Percentiles rank a stretch among this genome's conserved stretches.
Conservation (phyloP, 2,888 invertebrate genomes). For the Amblyjoppa fuscipennis region DNA sequence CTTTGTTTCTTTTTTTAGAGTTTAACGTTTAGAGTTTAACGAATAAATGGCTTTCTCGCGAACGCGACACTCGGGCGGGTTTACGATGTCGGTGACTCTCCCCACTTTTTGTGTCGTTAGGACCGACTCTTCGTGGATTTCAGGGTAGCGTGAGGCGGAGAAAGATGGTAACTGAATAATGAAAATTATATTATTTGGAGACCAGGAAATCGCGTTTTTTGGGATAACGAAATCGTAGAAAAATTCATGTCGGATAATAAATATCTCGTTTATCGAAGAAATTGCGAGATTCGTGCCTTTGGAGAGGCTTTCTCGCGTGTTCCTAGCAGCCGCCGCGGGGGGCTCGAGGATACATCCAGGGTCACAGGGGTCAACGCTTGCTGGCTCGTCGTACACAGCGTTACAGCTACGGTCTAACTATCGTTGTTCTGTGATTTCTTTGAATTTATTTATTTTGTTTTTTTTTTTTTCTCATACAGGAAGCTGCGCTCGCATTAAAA, state of each 20-base stretch:
- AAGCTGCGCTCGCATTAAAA: neutral
- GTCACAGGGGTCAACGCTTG: constrained; percentile 37
- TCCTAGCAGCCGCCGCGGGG: neutral
- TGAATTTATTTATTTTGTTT: neutral
- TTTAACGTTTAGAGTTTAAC: too few relatives aligned
- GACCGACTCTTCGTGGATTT: too few relatives aligned
- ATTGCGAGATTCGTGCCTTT: neutral
- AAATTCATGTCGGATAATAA: neutral
- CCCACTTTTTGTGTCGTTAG: neutral
- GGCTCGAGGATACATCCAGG: constrained; percentile 1
- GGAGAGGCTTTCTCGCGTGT: neutral
- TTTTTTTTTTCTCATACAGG: neutral
- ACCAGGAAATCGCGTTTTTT: neutral
- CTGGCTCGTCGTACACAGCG: constrained; percentile 17
- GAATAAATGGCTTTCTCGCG: neutral
- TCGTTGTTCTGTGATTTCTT: neutral
- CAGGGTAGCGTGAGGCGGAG: too few relatives aligned
- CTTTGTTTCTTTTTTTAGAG: too few relatives aligned
- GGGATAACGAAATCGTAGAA: neutral
- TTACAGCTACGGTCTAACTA: neutral
- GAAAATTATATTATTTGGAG: neutral
- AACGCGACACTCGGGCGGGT: neutral
- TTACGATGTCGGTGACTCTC: constrained; percentile 32
- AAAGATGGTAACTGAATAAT: too few relatives aligned
- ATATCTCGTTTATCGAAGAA: constrained; percentile 2